Conservation (phyloP, 2,113 vertebrate genomes). For the Cephalopterus ornatus region DNA sequence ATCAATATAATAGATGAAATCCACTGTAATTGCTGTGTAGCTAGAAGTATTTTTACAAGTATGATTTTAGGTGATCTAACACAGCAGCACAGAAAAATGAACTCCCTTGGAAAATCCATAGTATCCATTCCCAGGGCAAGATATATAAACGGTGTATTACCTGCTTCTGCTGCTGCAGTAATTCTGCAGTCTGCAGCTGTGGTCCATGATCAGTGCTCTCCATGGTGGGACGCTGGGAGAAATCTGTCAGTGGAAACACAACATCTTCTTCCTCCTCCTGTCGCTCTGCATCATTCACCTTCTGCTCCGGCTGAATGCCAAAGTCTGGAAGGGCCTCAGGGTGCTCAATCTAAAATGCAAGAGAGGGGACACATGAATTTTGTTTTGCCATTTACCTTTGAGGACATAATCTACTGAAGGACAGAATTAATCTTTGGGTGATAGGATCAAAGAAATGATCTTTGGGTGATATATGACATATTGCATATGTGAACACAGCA, state of each 20-base stretch:
- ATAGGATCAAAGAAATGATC: background rate
- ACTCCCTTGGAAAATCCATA: background rate
- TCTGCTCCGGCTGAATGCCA: constrained; percentile 69
- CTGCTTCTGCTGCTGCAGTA: constrained; percentile 86
- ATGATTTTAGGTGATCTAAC: background rate
- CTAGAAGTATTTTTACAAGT: background rate
- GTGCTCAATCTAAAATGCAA: constrained; percentile 78
- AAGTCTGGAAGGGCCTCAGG: constrained; percentile 80
- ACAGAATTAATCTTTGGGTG: background rate
- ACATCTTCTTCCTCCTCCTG: constrained; percentile 63
- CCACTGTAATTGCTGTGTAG: background rate
- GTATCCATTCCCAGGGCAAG: background rate
- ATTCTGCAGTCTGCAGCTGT: constrained; percentile 77
- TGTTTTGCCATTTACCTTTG: background rate
- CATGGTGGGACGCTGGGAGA: constrained; percentile 54
- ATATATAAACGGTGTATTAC: constrained; percentile 54
- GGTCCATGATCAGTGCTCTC: constrained; percentile 67
- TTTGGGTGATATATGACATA: background rate
- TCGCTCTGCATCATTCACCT: constrained; percentile 56
- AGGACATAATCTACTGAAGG: background rate
- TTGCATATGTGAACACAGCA: background rate
- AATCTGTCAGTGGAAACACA: constrained; percentile 65
- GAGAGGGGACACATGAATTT: background rate
- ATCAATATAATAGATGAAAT: constrained; percentile 18
- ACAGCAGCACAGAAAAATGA: background rate